These are phyloP conservation scores for Bos javanicus DNA, from an alignment of 2,113 vertebrate genomes.

Conservation along the genomic window DNA sequence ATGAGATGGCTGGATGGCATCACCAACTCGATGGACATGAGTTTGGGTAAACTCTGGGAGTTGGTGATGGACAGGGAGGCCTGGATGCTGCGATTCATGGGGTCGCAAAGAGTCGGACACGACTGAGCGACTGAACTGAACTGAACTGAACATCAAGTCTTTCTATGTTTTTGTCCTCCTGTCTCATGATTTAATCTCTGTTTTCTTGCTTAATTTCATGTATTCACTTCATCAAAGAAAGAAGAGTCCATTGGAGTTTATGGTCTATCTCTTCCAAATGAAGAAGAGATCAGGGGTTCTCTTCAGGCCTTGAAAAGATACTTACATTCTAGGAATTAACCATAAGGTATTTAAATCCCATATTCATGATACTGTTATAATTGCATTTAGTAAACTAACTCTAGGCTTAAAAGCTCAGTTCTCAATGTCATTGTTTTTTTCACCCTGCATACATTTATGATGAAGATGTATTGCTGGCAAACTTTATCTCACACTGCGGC, in stretches of 20 bases:
- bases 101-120: not conserved
- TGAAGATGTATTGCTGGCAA: not conserved
- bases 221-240: not conserved
- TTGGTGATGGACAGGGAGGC: too few relatives aligned
- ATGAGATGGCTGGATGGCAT: too few relatives aligned
- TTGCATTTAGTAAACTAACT: not conserved
- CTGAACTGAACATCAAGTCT: not conserved
- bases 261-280: not conserved
- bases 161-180: not conserved
- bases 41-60: too few relatives aligned
- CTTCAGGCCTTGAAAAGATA: not conserved
- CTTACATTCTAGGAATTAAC: not conserved
- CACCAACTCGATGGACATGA: too few relatives aligned
- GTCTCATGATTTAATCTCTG: not conserved
- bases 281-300: not conserved
- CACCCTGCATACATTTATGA: not conserved
- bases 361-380: conserved; percentile 14
- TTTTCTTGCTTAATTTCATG: not conserved
- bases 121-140: too few relatives aligned
- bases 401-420: not conserved
- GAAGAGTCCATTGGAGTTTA: not conserved
- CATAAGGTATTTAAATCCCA: conserved; percentile 12
- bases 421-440: not conserved
- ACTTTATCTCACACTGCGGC: not conserved
- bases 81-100: not conserved